phyloP scores from a whole-genome alignment of 2,797 vertebrate species.

The Hephaestus fuliginosus region DNA sequence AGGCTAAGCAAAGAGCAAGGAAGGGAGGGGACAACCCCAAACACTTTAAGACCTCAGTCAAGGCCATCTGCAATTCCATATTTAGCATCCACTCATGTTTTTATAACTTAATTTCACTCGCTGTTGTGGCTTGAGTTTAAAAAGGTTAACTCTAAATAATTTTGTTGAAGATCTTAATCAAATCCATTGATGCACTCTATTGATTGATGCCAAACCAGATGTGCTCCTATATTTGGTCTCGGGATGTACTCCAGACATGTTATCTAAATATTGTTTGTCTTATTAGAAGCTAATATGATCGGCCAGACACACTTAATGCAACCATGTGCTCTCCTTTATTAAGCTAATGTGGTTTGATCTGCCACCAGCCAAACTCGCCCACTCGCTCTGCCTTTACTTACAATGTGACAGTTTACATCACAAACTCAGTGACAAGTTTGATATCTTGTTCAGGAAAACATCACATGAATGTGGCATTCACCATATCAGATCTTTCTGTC shows the following conservation, averaged over 20 bases:
- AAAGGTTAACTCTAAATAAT: conserved; percentile 8
- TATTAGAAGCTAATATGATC: conserved; percentile 25
- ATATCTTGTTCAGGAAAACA: conserved; percentile 60
- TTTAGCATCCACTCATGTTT: conserved; percentile 7
- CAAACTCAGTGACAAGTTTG: conserved; percentile 51
- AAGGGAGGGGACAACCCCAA: conserved; percentile 9
- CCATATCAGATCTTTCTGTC: conserved; percentile 54
- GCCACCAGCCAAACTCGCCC: conserved; percentile 24
- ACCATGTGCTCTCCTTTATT: conserved; percentile 41
- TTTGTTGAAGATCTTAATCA: conserved; percentile 32
- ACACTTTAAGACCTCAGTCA: conserved; percentile 24
- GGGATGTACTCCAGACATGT: conserved; percentile 28
- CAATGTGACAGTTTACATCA: conserved; percentile 35
- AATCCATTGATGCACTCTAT: conserved; percentile 28
- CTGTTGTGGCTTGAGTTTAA: conserved; percentile 1
- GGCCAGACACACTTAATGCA: conserved; percentile 45
- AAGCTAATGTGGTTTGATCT: conserved; percentile 49
- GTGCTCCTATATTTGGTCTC: not conserved
- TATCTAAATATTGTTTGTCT: conserved; percentile 14
- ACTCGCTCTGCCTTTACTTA: conserved; percentile 28
- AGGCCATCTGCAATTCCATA: conserved; percentile 14
- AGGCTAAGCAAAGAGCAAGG: conserved; percentile 31
- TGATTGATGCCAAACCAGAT: conserved; percentile 28
- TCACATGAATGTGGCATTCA: conserved; percentile 51
- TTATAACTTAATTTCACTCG: not conserved